phyloP scores from a whole-genome alignment of 2,113 vertebrate species.

The Lonchura striata region DNA sequence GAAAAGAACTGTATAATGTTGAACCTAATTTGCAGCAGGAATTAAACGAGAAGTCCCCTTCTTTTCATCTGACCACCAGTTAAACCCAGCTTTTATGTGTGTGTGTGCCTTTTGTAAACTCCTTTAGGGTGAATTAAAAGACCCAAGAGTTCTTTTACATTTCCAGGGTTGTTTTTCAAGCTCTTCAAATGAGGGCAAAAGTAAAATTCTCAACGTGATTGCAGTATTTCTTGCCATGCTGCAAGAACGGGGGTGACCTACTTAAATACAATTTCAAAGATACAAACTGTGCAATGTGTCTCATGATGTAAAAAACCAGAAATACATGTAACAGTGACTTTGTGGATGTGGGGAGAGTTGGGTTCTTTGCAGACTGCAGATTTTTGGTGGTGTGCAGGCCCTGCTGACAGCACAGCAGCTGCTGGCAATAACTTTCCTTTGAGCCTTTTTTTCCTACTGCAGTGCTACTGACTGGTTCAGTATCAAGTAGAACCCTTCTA shows the following conservation, averaged over 20 bases:
- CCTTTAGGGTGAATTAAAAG: not conserved
- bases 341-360: not conserved
- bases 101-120: not conserved
- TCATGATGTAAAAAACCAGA: not conserved
- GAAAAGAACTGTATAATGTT: not conserved
- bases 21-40: not conserved
- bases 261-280: constrained; percentile 41
- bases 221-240: constrained; percentile 23
- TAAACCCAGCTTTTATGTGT: not conserved
- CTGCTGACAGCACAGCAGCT: constrained; percentile 45
- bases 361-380: not conserved
- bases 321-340: not conserved
- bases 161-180: constrained; percentile 28
- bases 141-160: not conserved
- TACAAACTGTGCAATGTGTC: not conserved
- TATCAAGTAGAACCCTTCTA: constrained; percentile 18
- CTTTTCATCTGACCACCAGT: not conserved
- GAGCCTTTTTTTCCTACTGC: constrained; percentile 8
- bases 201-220: constrained; percentile 35
- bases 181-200: constrained; percentile 42
- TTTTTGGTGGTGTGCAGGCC: not conserved
- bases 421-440: constrained; percentile 52
- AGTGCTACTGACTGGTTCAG: not conserved
- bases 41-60: not conserved
- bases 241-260: constrained; percentile 37